Conservation (phyloP, 2,113 vertebrate genomes). For the Leptocoma aspasia region DNA sequence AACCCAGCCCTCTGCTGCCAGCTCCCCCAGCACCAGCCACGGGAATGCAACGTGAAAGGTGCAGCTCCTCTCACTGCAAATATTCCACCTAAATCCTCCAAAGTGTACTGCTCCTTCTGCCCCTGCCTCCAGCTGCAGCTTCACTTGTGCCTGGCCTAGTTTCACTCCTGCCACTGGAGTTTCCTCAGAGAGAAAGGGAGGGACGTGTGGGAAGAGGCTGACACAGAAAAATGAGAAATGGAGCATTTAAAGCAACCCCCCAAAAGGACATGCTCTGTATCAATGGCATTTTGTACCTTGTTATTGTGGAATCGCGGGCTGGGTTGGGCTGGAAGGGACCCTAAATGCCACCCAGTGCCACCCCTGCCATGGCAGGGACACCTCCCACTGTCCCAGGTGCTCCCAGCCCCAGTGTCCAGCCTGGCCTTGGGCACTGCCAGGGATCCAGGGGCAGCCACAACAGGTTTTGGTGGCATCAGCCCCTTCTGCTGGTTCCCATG, state of each 20-base stretch:
- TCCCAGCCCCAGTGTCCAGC: too few species aligned
- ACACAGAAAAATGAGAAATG: background rate
- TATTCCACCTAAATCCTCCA: background rate
- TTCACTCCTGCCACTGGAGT: background rate
- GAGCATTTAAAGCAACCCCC: background rate
- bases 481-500: background rate
- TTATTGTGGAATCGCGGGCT: background rate
- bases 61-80: background rate
- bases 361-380: background rate
- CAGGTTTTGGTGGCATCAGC: background rate
- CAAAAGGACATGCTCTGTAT: background rate
- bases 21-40: too few species aligned
- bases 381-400: background rate
- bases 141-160: background rate
- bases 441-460: too few species aligned
- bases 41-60: rapidly evolving
- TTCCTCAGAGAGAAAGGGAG: background rate
- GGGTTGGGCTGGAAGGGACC: background rate
- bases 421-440: too few species aligned
- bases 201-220: background rate
- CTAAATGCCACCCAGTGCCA: rapidly evolving
- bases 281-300: background rate
- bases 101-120: background rate
- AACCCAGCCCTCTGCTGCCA: too few species aligned
- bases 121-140: background rate